phyloP scores from a whole-genome alignment of 2,888 invertebrate genomes.

The Erebia epiphron region DNA sequence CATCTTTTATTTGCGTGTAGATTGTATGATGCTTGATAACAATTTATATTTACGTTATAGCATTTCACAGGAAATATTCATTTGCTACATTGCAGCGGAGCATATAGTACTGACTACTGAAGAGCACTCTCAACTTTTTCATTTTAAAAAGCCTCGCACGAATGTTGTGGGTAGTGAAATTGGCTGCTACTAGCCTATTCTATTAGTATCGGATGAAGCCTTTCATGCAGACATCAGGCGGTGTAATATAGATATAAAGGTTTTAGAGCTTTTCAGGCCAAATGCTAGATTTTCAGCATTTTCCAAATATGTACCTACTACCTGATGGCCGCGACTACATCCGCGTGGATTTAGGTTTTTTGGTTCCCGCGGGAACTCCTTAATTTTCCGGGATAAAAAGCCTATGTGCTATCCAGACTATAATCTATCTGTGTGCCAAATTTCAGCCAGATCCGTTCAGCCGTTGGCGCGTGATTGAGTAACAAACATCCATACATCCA shows the following conservation, averaged over 20 bases:
- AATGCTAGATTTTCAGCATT: neutral
- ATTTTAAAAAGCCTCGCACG: slow-evolving; percentile 24
- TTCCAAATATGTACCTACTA: neutral
- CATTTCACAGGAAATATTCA: slow-evolving; percentile 15
- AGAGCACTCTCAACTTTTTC: slow-evolving; percentile 25
- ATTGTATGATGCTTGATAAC: neutral
- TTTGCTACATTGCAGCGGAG: slow-evolving; percentile 12
- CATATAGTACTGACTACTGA: slow-evolving; percentile 14
- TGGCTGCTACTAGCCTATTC: slow-evolving; percentile 19
- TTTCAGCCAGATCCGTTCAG: no score
- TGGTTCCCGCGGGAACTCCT: no score
- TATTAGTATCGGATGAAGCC: slow-evolving; percentile 26
- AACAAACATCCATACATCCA: no score
- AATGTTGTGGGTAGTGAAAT: slow-evolving; percentile 24
- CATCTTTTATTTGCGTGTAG: neutral
- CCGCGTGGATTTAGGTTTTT: no score
- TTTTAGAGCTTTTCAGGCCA: slow-evolving; percentile 9
- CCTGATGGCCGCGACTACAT: no score
- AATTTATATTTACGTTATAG: slow-evolving; percentile 43
- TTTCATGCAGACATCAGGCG: slow-evolving; percentile 10
- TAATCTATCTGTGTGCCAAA: no score
- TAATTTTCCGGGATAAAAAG: no score
- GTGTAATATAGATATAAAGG: slow-evolving; percentile 3
- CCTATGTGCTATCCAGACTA: no score
- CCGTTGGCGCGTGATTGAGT: no score